A percentile compares a stretch with the other conserved stretches of the same genome.
Evolutionary conservation across 2,113 vertebrate species (phyloP).

Genomic region (Ia io): DNA sequence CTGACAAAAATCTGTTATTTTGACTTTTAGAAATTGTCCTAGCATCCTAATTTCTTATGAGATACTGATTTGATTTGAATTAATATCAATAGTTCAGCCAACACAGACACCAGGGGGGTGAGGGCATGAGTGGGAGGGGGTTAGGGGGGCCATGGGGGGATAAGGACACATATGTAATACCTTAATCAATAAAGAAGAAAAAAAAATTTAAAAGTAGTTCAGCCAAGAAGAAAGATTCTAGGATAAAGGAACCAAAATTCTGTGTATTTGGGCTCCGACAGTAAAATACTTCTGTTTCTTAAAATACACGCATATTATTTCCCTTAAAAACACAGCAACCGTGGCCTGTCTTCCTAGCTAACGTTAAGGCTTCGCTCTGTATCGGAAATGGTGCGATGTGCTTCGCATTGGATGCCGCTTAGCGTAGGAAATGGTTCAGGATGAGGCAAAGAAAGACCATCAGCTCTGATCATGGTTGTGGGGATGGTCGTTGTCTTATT

Average conservation of each 20-base stretch:
- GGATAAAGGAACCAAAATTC: conserved; percentile 22
- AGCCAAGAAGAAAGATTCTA: neutral
- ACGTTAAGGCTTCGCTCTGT: neutral
- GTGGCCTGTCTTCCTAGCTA: neutral
- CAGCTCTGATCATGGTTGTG: neutral
- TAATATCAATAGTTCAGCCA: neutral
- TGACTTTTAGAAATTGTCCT: conserved; percentile 19
- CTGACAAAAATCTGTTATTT: conserved; percentile 14
- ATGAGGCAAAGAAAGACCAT: neutral
- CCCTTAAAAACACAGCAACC: neutral
- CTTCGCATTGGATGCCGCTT: neutral
- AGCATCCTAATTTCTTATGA: neutral
- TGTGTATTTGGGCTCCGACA: neutral
- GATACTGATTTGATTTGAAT: neutral
- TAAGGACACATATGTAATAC: too few species aligned
- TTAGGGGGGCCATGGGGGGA: too few species aligned
- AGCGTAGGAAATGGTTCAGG: neutral
- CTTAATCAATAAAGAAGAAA: too few species aligned
- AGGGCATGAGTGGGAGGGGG: too few species aligned
- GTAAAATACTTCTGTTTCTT: conserved; percentile 21
- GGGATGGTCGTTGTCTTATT: neutral
- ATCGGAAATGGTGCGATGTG: neutral
- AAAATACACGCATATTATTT: neutral
- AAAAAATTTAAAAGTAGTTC: neutral
- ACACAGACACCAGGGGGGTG: neutral